Base-by-base conservation (phyloP, 1,140 invertebrate genomes). In the Campoletis sonorensis region DNA sequence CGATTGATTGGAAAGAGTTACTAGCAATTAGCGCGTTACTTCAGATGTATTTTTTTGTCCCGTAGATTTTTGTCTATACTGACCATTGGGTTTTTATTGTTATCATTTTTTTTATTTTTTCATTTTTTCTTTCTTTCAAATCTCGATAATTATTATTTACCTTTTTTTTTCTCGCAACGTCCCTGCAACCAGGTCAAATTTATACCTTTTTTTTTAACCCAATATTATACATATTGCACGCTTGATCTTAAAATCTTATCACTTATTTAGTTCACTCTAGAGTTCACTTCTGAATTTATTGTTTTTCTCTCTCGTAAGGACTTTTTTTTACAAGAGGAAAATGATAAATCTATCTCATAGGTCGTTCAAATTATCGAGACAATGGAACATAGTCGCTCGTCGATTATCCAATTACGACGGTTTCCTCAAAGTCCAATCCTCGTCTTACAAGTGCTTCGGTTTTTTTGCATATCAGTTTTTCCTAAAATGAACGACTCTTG, bases 1-100 rank as follows among this genome's bases (percentile, higher is more conserved):
- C 86, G 85, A 90, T 89, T 89, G 87, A 90, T 89, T 90, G 85
- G 86, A 85, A 88, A 84, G 70, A 88, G 49, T 73, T 86, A 79
- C 82, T 86, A 88, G 75, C 82, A 82, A 75, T 75, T 73, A 73
- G 71, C 71, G 40, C 78, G 78, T 70, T 81, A 67, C 78, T 70
- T 27, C 16, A 16, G 21, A 45, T 79, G 16, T 40, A n/a, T 18
- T 79, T 40, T 49, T 70, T 68, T 49, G 68, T 49, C 54, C 54
- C 33, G 73, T 76, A 45, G 1, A 23, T 15, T 23, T 67, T 67
- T 58, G 49, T 21, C 54, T 49, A 49, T 79, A 64, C 23, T 73
- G 15, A 58, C 16, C 78, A 45, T 4, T 45, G 40, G 40, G 40
- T 45, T 45, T 45, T 45, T 37, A 4, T 37, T 37, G 37, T 37